These are phyloP conservation scores for Alloscopus bannaensis DNA, from an alignment of 2,888 invertebrate species.

Conservation along the genomic window DNA sequence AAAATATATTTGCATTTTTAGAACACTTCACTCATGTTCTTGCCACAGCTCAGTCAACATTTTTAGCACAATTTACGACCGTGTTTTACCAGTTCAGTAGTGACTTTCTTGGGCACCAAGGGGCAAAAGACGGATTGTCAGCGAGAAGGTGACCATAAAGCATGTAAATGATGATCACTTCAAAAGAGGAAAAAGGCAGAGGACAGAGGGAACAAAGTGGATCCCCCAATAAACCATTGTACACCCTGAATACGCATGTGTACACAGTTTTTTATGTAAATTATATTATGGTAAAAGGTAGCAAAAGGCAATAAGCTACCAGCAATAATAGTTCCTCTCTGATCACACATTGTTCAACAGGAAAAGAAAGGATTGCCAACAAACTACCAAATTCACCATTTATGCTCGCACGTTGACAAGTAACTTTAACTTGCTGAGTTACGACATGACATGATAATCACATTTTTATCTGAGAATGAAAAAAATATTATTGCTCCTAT, in stretches of 20 bases:
- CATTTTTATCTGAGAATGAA: slow-evolving; percentile 24
- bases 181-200: slow-evolving; percentile 17
- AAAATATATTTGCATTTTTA: slow-evolving; percentile 12
- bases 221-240: too few relatives aligned
- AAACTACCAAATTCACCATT: slow-evolving; percentile 16
- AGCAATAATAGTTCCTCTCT: neutral
- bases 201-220: slow-evolving; percentile 30
- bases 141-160: slow-evolving; percentile 44
- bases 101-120: slow-evolving; percentile 18
- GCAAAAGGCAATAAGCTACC: slow-evolving; percentile 43
- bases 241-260: neutral
- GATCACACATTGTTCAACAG: too few relatives aligned
- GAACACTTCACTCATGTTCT: neutral
- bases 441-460: slow-evolving; percentile 55
- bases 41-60: slow-evolving; percentile 24
- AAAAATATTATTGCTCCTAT: slow-evolving; percentile 3
- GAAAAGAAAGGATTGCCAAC: too few relatives aligned
- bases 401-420: slow-evolving; percentile 43
- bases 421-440: slow-evolving; percentile 42
- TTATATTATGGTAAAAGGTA: slow-evolving; percentile 10
- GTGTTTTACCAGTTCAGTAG: slow-evolving; percentile 51
- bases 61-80: slow-evolving; percentile 52
- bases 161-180: slow-evolving; percentile 48
- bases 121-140: slow-evolving; percentile 47
- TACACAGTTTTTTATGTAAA: neutral